These are phyloP conservation scores for Cordylochernes scorpioides DNA, from an alignment of 2,888 invertebrate species.

Conservation along the genomic window DNA sequence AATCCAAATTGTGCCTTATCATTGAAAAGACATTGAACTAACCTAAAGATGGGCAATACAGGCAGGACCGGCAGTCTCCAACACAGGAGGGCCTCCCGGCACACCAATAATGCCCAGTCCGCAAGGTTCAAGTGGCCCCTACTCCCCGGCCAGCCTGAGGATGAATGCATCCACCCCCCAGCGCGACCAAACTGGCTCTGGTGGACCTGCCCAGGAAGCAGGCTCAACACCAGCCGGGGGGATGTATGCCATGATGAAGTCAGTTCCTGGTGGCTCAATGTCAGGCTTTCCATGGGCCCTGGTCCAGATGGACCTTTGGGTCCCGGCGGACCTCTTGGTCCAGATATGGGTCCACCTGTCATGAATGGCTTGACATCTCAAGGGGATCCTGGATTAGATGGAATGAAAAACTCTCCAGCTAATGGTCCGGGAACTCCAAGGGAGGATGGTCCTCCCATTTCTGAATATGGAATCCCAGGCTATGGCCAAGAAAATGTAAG, in stretches of 20 bases:
- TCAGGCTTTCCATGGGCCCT: slow-evolving; percentile 42
- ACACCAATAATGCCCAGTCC: slow-evolving; percentile 97
- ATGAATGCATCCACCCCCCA: slow-evolving; percentile 18
- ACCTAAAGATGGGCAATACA: slow-evolving; percentile 3
- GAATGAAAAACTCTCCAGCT: slow-evolving; percentile 92
- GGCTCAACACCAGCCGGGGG: too few relatives aligned
- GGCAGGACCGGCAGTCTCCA: slow-evolving; percentile 57
- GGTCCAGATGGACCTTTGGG: slow-evolving; percentile 42
- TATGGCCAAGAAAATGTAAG: slow-evolving; percentile 37
- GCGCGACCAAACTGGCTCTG: slow-evolving; percentile 56
- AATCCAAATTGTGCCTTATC: too few relatives aligned
- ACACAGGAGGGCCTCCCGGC: slow-evolving; percentile 69
- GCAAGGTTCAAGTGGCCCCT: slow-evolving; percentile 32
- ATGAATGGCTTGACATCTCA: slow-evolving; percentile 38
- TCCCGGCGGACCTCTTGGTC: slow-evolving; percentile 58
- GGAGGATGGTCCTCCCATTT: slow-evolving; percentile 72
- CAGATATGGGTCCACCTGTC: slow-evolving; percentile 50
- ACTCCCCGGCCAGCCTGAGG: slow-evolving; percentile 21
- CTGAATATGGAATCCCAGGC: slow-evolving; percentile 72
- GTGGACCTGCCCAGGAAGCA: too few relatives aligned
- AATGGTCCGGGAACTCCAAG: slow-evolving; percentile 77
- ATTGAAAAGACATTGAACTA: too few relatives aligned
- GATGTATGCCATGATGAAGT: slow-evolving; percentile 93
- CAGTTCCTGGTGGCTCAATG: slow-evolving; percentile 48
- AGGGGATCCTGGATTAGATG: slow-evolving; percentile 50